Base-by-base conservation (phyloP, 2,113 vertebrate genomes). In the Furnarius figulus region DNA sequence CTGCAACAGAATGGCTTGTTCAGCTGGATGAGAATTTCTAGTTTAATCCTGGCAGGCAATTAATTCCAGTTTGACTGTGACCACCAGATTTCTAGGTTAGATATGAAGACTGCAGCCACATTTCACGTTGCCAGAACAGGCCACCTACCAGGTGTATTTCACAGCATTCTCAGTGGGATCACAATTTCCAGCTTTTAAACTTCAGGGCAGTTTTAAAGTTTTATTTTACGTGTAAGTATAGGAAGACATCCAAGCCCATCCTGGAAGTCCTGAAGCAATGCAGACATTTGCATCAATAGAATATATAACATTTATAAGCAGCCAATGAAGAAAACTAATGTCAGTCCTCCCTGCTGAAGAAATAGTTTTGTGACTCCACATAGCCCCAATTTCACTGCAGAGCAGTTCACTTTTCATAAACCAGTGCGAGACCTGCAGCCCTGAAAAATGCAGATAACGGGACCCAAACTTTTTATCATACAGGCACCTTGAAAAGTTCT, bases 251-350 rank as follows among this genome's bases (percentile, higher is more conserved):
- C 9, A 73, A 78, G 18, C 6, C 28, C 28, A 30, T 33, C 18
- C 66, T 72, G 23, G 47, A 78, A 87, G 39, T 33, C 39, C 47
- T 71, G 87, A 49, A 84, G 55, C 18, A 55, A 77, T 13, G 42
- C 24, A 66, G 73, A 66, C 17, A 23, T 40, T 66, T 59, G 25
- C 23, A 72, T 44, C 39, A 85, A 65, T 55, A 37, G 2, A 59
- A 49, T 35, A 37, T 0, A 71, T 6, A 81, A 67, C 9, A 24
- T 6, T 5, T 19, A 47, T 30, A 37, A 4, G 8, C 1, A 10
- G 59, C 27, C 33, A 63, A 40, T 5, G 12, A 39, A 82, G 46
- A 72, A 49, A 68, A n/a, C 5, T 63, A 39, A 1, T 4, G 4
- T 14, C 44, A 72, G 5, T 44, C 30, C 8, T 67, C 20, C 7